phyloP scores from a whole-genome alignment of 1,140 invertebrate species.

The Marisa cornuarietis region DNA sequence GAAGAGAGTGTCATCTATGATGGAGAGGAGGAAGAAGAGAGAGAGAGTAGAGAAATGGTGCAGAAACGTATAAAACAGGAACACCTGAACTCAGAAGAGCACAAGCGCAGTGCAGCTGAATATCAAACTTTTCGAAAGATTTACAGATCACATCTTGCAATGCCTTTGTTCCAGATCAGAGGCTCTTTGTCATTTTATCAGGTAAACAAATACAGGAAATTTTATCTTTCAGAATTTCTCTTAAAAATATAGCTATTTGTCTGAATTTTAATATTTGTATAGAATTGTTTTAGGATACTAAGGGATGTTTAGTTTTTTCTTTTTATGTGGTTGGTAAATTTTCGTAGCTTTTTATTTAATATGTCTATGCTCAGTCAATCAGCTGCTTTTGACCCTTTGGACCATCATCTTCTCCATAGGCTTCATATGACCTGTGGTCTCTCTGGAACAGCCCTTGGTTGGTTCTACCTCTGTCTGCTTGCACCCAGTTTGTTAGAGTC shows the following conservation, averaged over 20 bases:
- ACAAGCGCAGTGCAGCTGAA: not conserved
- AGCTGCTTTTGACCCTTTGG: too few species aligned
- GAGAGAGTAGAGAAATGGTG: not conserved
- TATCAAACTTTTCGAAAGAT: not conserved
- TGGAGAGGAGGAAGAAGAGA: not conserved
- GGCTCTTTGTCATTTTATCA: not conserved
- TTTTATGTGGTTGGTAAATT: too few species aligned
- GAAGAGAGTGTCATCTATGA: not conserved
- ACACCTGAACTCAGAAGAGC: conserved; percentile 5
- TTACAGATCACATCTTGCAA: not conserved
- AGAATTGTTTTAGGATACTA: not conserved
- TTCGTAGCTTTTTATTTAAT: too few species aligned
- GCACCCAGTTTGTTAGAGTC: too few species aligned
- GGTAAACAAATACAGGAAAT: not conserved
- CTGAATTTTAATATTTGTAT: not conserved
- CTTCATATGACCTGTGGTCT: too few species aligned
- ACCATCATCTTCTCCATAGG: too few species aligned
- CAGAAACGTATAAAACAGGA: conserved; percentile 8
- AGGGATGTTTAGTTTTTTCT: too few species aligned
- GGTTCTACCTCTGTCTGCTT: too few species aligned
- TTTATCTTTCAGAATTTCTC: not conserved
- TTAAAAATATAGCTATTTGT: not conserved
- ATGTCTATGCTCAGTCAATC: too few species aligned
- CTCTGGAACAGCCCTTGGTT: too few species aligned
- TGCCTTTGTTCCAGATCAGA: not conserved